A percentile compares a stretch with the other conserved stretches of the same genome.
phyloP scores from a whole-genome alignment of 2,113 vertebrate species.

The Motacilla alba region DNA sequence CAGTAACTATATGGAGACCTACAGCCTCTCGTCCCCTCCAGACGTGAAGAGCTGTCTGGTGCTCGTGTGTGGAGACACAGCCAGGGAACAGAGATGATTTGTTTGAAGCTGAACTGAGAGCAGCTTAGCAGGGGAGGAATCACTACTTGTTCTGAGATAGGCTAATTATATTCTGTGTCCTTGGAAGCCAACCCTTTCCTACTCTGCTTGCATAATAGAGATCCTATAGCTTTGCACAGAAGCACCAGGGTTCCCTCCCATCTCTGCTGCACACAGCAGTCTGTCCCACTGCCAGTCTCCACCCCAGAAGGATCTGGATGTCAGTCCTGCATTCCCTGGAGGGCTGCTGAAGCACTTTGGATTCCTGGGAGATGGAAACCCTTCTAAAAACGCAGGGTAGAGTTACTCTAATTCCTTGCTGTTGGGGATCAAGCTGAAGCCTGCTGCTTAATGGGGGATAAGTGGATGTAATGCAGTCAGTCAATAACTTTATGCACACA shows the following conservation, averaged over 20 bases:
- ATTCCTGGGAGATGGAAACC: slow-evolving; percentile 43
- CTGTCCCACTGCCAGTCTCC: slow-evolving; percentile 1
- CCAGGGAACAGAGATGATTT: slow-evolving; percentile 8
- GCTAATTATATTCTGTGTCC: slow-evolving; percentile 43
- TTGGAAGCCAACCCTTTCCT: slow-evolving; percentile 41
- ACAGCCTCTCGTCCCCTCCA: background rate
- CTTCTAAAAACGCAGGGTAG: slow-evolving; percentile 22
- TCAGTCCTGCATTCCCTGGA: slow-evolving; percentile 22
- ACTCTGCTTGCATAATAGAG: background rate
- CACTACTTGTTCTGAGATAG: background rate
- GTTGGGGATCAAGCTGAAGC: slow-evolving; percentile 43
- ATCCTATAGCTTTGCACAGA: background rate
- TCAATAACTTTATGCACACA: slow-evolving; percentile 31
- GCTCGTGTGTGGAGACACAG: background rate
- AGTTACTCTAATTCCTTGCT: slow-evolving; percentile 52
- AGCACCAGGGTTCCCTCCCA: background rate
- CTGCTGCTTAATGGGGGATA: slow-evolving; percentile 62
- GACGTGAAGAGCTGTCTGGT: background rate
- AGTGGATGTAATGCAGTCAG: slow-evolving; percentile 50
- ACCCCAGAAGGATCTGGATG: background rate
- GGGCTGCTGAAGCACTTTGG: slow-evolving; percentile 37
- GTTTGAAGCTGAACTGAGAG: slow-evolving; percentile 1
- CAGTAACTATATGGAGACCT: background rate
- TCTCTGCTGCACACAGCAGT: background rate
- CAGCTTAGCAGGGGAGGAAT: slow-evolving; percentile 33